Percentiles rank a stretch among this genome's conserved stretches.
These are phyloP conservation scores for Thomomys bottae DNA, from an alignment of 2,113 vertebrate genomes.

Conservation along the genomic window DNA sequence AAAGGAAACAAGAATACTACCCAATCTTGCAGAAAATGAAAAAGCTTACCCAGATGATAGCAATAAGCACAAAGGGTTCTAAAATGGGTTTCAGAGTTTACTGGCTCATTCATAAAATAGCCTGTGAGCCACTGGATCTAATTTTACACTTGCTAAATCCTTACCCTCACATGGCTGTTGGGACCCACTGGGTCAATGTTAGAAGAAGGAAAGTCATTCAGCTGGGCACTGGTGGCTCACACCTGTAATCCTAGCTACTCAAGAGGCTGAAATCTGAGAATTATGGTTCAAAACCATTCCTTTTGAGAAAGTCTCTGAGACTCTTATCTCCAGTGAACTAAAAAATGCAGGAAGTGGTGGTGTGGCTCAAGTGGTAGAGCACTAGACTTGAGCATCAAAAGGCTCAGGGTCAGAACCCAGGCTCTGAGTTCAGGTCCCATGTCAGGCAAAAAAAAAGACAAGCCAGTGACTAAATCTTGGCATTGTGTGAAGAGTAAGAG, in stretches of 20 bases:
- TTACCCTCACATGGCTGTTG: background rate
- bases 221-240: too few relatives aligned
- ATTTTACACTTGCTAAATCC: conserved; percentile 1
- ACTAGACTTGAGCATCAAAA: too few relatives aligned
- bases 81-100: background rate
- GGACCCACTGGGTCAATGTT: background rate
- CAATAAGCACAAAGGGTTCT: background rate
- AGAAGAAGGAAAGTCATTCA: background rate
- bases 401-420: too few relatives aligned
- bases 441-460: too few relatives aligned
- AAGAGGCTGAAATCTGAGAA: too few relatives aligned
- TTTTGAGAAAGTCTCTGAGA: too few relatives aligned
- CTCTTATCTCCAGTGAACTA: too few relatives aligned
- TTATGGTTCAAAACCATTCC: too few relatives aligned
- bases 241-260: too few relatives aligned
- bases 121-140: background rate
- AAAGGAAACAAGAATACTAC: background rate
- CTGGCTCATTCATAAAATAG: background rate
- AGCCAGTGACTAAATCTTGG: background rate
- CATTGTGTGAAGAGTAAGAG: background rate
- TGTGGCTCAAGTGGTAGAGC: too few relatives aligned
- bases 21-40: background rate
- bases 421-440: too few relatives aligned
- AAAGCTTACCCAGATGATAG: background rate
- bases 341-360: too few relatives aligned